phyloP scores from a whole-genome alignment of 2,888 invertebrate genomes.

The Lamproptera curius region DNA sequence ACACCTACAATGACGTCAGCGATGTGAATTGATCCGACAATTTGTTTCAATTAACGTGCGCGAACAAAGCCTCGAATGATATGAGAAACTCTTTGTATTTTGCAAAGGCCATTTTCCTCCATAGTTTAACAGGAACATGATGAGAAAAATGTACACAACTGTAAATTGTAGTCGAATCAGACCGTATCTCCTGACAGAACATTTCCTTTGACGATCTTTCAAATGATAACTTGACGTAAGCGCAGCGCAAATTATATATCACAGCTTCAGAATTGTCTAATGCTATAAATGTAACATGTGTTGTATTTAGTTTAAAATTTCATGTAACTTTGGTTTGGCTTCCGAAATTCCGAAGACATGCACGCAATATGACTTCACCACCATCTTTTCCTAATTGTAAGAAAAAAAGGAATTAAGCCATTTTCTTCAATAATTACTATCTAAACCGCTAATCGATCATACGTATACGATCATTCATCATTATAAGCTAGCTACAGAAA shows the following conservation, averaged over 20 bases:
- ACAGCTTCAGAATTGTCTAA: no score
- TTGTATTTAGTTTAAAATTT: no score
- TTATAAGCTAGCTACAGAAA: no score
- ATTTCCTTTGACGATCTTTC: constrained; percentile 1
- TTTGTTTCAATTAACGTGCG: constrained; percentile 40
- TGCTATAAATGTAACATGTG: no score
- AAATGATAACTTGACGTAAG: neutral
- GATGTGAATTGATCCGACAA: constrained; percentile 44
- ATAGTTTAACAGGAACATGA: neutral
- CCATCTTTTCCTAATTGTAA: no score
- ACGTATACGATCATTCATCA: no score
- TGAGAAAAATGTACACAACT: neutral
- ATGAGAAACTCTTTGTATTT: neutral
- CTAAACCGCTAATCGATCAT: no score
- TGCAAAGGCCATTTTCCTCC: neutral
- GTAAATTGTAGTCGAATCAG: neutral
- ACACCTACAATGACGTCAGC: constrained; percentile 28
- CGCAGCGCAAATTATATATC: neutral
- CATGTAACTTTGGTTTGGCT: no score
- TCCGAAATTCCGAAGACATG: no score
- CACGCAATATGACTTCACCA: no score
- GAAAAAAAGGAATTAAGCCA: no score
- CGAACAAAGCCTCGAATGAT: constrained; percentile 37
- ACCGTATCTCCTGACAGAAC: neutral
- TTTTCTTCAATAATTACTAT: no score